These are phyloP conservation scores for Psittacara wagleri DNA, from an alignment of 2,113 vertebrate genomes.

Conservation along the genomic window DNA sequence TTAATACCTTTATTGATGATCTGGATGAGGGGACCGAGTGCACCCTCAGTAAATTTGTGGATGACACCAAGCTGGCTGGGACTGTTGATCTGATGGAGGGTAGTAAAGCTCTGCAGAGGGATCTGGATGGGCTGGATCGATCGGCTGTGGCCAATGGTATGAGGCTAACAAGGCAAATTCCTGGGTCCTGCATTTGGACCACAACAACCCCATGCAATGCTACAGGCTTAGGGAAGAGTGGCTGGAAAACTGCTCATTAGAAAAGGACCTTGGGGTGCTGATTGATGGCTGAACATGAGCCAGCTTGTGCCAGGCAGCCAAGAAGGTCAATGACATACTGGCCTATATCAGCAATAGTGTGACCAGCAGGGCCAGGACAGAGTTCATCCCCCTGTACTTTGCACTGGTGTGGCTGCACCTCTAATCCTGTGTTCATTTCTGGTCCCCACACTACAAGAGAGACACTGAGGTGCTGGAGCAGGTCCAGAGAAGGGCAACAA, in stretches of 20 bases:
- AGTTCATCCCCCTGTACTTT: accelerated
- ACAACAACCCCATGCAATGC: too few relatives aligned
- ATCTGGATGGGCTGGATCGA: background rate
- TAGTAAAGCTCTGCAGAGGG: background rate
- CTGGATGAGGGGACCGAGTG: background rate
- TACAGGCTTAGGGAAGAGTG: background rate
- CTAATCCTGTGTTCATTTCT: background rate
- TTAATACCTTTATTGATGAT: background rate
- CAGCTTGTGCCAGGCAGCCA: too few relatives aligned
- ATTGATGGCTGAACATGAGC: background rate
- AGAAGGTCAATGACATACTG: background rate
- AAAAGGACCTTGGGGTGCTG: background rate
- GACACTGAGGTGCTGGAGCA: accelerated
- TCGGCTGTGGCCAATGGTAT: background rate
- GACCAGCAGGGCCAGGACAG: background rate
- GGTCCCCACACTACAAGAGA: background rate
- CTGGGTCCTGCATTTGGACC: too few relatives aligned
- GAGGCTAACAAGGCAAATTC: background rate
- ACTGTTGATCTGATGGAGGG: background rate
- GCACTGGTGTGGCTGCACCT: background rate
- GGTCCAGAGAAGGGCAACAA: accelerated
- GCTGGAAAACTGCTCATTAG: background rate
- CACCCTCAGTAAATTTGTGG: background rate
- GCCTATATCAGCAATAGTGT: background rate
- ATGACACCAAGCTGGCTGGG: background rate